phyloP scores from a whole-genome alignment of 2,797 vertebrate genomes.

The Macroramphosus scolopax region DNA sequence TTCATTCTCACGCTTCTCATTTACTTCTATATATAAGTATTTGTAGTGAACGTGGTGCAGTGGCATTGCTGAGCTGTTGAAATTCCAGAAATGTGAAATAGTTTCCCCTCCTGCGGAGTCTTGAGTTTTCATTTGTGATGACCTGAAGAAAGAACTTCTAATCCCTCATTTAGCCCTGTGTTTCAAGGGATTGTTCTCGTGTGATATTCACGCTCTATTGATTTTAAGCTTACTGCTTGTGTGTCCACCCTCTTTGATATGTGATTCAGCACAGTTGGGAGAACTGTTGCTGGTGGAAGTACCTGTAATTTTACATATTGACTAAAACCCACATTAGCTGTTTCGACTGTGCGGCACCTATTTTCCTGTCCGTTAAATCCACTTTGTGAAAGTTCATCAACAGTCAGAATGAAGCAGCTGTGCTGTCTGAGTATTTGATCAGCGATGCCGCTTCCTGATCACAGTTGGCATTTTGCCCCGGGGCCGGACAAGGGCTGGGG shows the following conservation, averaged over 20 bases:
- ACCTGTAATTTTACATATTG: constrained; percentile 6
- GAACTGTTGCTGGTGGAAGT: constrained; percentile 23
- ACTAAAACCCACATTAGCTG: background rate
- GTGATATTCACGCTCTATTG: constrained; percentile 63
- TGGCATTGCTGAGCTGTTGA: constrained; percentile 31
- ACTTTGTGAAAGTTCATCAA: constrained; percentile 29
- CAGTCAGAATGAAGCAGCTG: constrained; percentile 45
- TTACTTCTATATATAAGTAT: background rate
- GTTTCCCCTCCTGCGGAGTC: constrained; percentile 18
- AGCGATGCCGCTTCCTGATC: constrained; percentile 59
- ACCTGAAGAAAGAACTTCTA: constrained; percentile 40
- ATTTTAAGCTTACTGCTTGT: constrained; percentile 60
- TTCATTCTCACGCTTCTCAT: constrained; percentile 18
- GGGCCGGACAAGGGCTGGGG: constrained; percentile 59
- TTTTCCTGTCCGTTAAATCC: no score
- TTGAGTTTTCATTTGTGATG: constrained; percentile 15
- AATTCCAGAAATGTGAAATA: constrained; percentile 38
- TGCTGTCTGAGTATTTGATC: constrained; percentile 59
- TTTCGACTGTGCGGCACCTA: constrained; percentile 2
- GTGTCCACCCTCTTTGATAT: constrained; percentile 41
- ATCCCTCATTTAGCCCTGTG: constrained; percentile 60
- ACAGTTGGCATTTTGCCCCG: constrained; percentile 60
- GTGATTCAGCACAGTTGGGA: constrained; percentile 48
- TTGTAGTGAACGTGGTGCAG: background rate
- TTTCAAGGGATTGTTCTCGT: constrained; percentile 57